These are phyloP conservation scores for Darevskia nairensis DNA, from an alignment of 2,797 vertebrate genomes.

Conservation along the genomic window DNA sequence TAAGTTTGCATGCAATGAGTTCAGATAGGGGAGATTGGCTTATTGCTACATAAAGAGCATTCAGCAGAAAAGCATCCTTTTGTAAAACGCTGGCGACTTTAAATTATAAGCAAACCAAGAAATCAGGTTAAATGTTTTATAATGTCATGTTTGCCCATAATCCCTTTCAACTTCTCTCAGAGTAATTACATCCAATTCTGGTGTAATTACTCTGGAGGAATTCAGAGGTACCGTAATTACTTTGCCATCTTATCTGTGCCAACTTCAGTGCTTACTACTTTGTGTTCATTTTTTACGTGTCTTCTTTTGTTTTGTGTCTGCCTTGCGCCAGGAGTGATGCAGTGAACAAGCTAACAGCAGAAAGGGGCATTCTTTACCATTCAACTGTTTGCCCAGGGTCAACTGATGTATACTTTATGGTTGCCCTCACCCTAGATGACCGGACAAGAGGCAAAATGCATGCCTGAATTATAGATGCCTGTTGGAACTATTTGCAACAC, in stretches of 20 bases:
- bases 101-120: background rate
- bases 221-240: background rate
- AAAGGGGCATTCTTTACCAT: background rate
- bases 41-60: background rate
- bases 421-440: no score
- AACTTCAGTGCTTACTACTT: background rate
- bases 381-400: background rate
- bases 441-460: background rate
- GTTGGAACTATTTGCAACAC: background rate
- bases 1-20: background rate
- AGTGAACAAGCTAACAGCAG: background rate
- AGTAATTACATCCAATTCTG: constrained; percentile 9
- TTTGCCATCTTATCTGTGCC: background rate
- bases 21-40: background rate
- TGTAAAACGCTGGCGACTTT: background rate
- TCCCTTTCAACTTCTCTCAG: background rate
- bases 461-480: background rate
- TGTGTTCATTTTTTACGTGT: background rate
- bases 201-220: background rate
- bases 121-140: background rate
- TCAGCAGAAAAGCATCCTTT: background rate
- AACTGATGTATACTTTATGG: no score
- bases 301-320: background rate
- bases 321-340: background rate
- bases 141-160: background rate